phyloP scores from a whole-genome alignment of 2,888 invertebrate genomes.

The Conops quadrifasciatus region DNA sequence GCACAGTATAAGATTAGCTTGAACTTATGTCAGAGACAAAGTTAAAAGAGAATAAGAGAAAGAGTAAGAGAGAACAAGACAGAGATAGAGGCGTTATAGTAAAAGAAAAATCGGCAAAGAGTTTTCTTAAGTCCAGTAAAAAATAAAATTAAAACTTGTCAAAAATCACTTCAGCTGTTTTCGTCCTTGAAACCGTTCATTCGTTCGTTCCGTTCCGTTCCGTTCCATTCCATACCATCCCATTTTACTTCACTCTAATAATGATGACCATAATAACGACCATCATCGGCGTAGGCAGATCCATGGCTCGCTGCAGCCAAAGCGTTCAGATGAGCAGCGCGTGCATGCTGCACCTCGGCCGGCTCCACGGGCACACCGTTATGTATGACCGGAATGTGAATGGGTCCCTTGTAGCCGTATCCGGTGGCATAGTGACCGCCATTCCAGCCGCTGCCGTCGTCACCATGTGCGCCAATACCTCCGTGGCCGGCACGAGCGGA shows the following conservation, averaged over 20 bases:
- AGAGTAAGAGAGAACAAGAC: too few relatives aligned
- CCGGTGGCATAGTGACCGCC: slow-evolving; percentile 52
- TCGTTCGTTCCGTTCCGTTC: slow-evolving; percentile 15
- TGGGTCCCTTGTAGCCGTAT: slow-evolving; percentile 61
- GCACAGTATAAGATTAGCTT: too few relatives aligned
- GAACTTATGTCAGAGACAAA: not conserved
- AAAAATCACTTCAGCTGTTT: slow-evolving; percentile 41
- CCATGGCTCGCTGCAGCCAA: slow-evolving; percentile 61
- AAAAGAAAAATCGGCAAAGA: too few relatives aligned
- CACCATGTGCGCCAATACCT: slow-evolving; percentile 44
- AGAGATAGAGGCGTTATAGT: too few relatives aligned
- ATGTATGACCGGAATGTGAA: slow-evolving; percentile 65
- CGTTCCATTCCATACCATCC: too few relatives aligned
- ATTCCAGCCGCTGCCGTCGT: slow-evolving; percentile 48
- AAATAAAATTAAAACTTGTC: slow-evolving; percentile 34
- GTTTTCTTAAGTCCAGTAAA: slow-evolving; percentile 46
- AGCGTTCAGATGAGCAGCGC: slow-evolving; percentile 64
- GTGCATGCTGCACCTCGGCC: slow-evolving; percentile 67
- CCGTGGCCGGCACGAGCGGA: slow-evolving; percentile 48
- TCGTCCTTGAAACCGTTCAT: slow-evolving; percentile 42
- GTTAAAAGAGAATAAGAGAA: slow-evolving; percentile 25
- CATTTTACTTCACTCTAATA: slow-evolving; percentile 37
- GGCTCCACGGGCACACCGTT: slow-evolving; percentile 68
- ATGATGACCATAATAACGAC: slow-evolving; percentile 56
- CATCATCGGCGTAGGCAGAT: slow-evolving; percentile 57